These are phyloP conservation scores for Sebastes iracundus DNA, from an alignment of 2,797 vertebrate species.

Conservation along the genomic window DNA sequence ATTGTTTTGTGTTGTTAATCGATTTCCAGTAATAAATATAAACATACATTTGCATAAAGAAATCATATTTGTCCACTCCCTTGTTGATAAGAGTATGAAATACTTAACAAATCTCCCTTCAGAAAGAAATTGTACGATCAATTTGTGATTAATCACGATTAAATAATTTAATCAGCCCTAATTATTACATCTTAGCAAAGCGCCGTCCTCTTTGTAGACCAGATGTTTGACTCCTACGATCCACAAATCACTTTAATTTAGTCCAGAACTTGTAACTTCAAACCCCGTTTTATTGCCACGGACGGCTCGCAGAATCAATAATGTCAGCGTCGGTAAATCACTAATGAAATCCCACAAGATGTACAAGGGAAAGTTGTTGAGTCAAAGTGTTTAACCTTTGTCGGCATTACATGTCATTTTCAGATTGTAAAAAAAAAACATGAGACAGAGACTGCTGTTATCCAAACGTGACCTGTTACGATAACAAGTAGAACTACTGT, in stretches of 20 bases:
- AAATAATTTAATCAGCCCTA: too few relatives aligned
- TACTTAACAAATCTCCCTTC: too few relatives aligned
- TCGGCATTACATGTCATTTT: neutral
- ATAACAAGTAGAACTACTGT: conserved; percentile 12
- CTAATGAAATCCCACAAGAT: neutral
- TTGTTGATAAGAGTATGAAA: too few relatives aligned
- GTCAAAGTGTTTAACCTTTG: neutral
- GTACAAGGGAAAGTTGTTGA: neutral
- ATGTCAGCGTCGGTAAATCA: neutral
- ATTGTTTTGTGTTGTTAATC: too few relatives aligned
- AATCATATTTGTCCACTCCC: too few relatives aligned
- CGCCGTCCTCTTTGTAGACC: neutral
- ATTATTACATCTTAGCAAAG: neutral
- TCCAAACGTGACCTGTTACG: conserved; percentile 5
- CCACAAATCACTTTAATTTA: neutral
- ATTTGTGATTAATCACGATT: too few relatives aligned
- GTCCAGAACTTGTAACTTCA: neutral
- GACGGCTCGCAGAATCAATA: neutral
- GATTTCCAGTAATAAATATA: too few relatives aligned
- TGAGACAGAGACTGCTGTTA: neutral
- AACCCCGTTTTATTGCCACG: neutral
- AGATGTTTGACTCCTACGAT: neutral
- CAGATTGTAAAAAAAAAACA: neutral
- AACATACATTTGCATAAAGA: too few relatives aligned
- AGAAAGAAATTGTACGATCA: too few relatives aligned